A percentile compares a stretch with the other conserved stretches of the same genome.
Evolutionary conservation across 1,140 invertebrate species (phyloP).

Genomic region (Papilio xuthus): DNA sequence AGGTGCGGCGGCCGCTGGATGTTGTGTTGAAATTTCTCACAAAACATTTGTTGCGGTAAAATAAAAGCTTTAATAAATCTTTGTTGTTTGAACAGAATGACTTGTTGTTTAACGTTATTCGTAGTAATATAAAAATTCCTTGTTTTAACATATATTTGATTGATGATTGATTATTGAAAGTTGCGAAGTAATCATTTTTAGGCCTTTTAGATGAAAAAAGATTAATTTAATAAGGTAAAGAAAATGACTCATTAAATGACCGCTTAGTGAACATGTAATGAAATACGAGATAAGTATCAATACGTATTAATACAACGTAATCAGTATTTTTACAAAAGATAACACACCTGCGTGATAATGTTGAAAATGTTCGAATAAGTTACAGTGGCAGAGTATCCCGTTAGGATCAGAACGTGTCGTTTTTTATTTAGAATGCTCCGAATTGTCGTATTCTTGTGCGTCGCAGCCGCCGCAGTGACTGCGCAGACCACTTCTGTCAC

Average conservation of each 20-base stretch:
- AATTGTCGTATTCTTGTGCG: not conserved
- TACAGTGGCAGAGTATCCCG: not conserved
- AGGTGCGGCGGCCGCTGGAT: not conserved
- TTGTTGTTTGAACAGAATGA: not conserved
- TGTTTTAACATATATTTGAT: not conserved
- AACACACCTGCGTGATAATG: slow-evolving; percentile 20
- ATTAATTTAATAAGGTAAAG: not conserved
- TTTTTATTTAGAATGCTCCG: not conserved
- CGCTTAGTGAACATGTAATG: not conserved
- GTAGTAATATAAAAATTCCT: too few relatives aligned
- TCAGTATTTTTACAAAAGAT: slow-evolving; percentile 1
- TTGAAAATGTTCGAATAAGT: not conserved
- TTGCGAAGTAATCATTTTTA: not conserved
- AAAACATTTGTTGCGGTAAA: not conserved
- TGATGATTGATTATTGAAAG: not conserved
- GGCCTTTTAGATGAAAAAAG: not conserved
- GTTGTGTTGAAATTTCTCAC: not conserved
- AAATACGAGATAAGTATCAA: not conserved
- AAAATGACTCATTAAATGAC: not conserved
- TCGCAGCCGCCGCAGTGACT: not conserved
- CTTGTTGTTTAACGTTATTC: not conserved
- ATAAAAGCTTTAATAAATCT: not conserved
- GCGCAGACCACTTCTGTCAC: slow-evolving; percentile 13
- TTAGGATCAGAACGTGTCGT: not conserved
- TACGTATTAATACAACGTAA: not conserved